A percentile compares a stretch with the other conserved stretches of the same genome.
phyloP scores from a whole-genome alignment of 2,888 invertebrate species.

The Dimorphilus gyrociliatus region DNA sequence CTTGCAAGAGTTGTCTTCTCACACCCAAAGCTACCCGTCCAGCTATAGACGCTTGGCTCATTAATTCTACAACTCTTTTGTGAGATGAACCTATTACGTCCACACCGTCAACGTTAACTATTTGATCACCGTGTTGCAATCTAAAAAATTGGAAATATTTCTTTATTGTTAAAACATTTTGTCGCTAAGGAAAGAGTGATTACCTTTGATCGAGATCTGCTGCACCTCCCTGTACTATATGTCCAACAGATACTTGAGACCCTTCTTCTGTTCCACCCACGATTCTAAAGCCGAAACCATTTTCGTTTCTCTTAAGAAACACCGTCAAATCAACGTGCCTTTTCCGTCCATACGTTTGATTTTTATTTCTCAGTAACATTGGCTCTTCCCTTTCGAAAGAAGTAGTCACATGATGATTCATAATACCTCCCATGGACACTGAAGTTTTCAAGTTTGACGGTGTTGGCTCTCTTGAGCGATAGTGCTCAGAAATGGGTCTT shows the following conservation, averaged over 20 bases:
- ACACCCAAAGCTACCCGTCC: constrained; percentile 70
- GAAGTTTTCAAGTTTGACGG: constrained; percentile 24
- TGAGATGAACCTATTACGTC: constrained; percentile 72
- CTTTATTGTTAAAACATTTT: no score
- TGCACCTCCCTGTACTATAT: constrained; percentile 87
- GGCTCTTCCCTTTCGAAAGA: constrained; percentile 14
- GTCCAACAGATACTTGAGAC: constrained; percentile 79
- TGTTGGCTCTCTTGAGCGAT: constrained; percentile 44
- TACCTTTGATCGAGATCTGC: constrained; percentile 84
- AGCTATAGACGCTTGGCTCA: constrained; percentile 68
- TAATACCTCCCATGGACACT: no score
- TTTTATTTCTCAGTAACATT: constrained; percentile 9
- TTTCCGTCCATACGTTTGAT: no score
- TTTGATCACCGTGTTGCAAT: constrained; percentile 76
- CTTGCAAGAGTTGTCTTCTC: background rate
- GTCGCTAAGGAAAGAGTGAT: no score
- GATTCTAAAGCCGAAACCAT: constrained; percentile 93
- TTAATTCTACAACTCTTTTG: constrained; percentile 76
- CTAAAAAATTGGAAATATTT: no score
- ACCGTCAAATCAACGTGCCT: constrained; percentile 50
- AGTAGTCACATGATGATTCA: constrained; percentile 15
- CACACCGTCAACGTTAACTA: constrained; percentile 76
- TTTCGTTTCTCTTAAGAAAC: constrained; percentile 68
- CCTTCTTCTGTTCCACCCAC: constrained; percentile 96
- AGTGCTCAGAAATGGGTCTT: constrained; percentile 48